Percentiles rank a stretch among this genome's conserved stretches.
Conservation (phyloP, 2,888 invertebrate genomes). For the Aethes cnicana region DNA sequence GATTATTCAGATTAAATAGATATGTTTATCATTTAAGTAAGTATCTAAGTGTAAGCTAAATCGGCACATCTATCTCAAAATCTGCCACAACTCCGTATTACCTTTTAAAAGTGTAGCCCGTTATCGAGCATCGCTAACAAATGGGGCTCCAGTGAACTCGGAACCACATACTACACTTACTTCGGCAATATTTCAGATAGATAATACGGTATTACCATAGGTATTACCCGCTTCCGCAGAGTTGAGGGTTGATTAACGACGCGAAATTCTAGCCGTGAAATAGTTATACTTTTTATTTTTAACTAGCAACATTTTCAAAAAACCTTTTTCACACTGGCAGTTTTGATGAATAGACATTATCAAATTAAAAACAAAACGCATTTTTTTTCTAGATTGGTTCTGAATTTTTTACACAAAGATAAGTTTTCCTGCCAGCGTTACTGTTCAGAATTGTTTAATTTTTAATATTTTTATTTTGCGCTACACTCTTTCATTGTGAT, state of each 20-base stretch:
- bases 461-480: no score
- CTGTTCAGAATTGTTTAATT: no score
- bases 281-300: conserved; percentile 7
- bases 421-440: no score
- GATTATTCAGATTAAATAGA: no score
- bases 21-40: no score
- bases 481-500: no score
- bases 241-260: conserved; percentile 30
- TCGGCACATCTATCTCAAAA: no score
- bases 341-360: conserved; percentile 1
- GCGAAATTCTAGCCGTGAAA: conserved; percentile 10
- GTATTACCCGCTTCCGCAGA: conserved; percentile 33
- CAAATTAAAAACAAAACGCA: no score
- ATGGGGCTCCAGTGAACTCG: conserved; percentile 26
- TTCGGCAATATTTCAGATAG: conserved; percentile 38
- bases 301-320: neutral
- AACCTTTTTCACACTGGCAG: neutral
- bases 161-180: conserved; percentile 26
- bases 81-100: conserved; percentile 1
- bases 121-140: conserved; percentile 27
- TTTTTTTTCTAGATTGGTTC: no score
- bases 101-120: conserved; percentile 14
- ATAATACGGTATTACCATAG: conserved; percentile 34
- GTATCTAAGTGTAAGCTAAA: no score
- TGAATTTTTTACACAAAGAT: no score